These are phyloP conservation scores for Spongilla lacustris DNA, from an alignment of 37 sponge, comb jelly and placozoan genomes.

Conservation along the genomic window DNA sequence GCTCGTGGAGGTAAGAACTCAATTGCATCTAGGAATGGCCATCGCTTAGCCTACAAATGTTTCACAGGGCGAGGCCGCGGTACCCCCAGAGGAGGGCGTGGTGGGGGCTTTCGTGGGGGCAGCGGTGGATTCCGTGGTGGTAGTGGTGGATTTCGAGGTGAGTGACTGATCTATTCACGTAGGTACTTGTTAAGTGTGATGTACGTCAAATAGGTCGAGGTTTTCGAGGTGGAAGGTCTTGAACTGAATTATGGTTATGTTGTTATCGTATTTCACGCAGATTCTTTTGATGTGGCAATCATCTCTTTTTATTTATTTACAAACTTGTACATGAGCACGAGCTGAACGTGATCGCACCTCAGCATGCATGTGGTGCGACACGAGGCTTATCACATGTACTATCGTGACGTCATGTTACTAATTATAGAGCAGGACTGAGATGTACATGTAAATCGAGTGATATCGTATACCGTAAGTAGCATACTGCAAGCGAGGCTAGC, in stretches of 20 bases:
- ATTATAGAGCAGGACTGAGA: too few relatives aligned
- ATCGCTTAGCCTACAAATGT: conserved; percentile 21
- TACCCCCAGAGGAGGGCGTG: conserved; percentile 65
- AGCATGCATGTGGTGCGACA: too few relatives aligned
- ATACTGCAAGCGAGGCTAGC: too few relatives aligned
- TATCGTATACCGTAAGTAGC: too few relatives aligned
- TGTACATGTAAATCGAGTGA: too few relatives aligned
- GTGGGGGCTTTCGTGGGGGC: conserved; percentile 47
- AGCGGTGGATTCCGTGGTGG: conserved; percentile 64
- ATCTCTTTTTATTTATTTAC: neutral
- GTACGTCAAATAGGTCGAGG: neutral
- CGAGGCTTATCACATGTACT: too few relatives aligned
- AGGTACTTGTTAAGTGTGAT: neutral
- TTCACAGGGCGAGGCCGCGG: conserved; percentile 66
- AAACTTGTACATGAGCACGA: too few relatives aligned
- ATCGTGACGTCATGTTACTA: neutral
- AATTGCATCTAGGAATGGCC: neutral
- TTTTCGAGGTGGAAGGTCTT: conserved; percentile 37
- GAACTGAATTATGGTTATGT: neutral
- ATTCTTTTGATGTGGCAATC: neutral
- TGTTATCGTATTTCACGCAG: too few relatives aligned
- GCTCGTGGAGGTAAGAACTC: conserved; percentile 4
- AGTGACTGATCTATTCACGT: conserved; percentile 13
- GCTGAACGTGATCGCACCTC: too few relatives aligned
- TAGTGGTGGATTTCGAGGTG: conserved; percentile 55